Conservation (phyloP, 2,797 vertebrate genomes). For the Poecilia velifera region DNA sequence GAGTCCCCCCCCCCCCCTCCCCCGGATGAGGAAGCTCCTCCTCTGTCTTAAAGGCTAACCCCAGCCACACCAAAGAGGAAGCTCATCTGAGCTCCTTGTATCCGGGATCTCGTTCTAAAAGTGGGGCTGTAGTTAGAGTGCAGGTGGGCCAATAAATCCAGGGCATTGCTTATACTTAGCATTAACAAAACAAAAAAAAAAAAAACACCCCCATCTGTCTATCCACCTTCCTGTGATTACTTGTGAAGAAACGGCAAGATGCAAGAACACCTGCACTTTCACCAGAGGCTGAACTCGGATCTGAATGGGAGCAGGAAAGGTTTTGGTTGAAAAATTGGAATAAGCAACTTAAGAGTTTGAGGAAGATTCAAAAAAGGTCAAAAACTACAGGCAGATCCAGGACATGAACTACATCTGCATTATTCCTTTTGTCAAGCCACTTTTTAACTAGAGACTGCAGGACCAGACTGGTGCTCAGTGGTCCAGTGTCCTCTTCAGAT, state of each 20-base stretch:
- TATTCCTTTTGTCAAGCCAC: background rate
- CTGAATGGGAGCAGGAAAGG: background rate
- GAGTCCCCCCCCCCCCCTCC: background rate
- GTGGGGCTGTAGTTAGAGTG: background rate
- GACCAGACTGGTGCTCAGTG: background rate
- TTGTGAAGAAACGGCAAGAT: background rate
- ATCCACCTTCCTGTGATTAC: background rate
- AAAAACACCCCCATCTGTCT: background rate
- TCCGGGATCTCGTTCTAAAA: background rate
- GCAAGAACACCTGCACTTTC: background rate
- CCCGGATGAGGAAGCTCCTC: background rate
- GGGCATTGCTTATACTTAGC: background rate
- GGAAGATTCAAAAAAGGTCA: background rate
- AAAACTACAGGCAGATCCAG: background rate
- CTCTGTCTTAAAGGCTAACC: background rate
- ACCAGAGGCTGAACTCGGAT: background rate
- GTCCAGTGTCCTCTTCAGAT: background rate
- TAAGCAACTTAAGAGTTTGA: background rate
- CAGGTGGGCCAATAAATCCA: background rate
- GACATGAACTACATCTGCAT: background rate
- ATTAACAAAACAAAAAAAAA: background rate
- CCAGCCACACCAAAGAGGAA: background rate
- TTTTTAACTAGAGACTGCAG: background rate
- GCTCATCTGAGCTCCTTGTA: background rate
- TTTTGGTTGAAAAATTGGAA: background rate